Evolutionary conservation across 1,140 invertebrate species (phyloP).

Genomic region (Euglossa dilemma): DNA sequence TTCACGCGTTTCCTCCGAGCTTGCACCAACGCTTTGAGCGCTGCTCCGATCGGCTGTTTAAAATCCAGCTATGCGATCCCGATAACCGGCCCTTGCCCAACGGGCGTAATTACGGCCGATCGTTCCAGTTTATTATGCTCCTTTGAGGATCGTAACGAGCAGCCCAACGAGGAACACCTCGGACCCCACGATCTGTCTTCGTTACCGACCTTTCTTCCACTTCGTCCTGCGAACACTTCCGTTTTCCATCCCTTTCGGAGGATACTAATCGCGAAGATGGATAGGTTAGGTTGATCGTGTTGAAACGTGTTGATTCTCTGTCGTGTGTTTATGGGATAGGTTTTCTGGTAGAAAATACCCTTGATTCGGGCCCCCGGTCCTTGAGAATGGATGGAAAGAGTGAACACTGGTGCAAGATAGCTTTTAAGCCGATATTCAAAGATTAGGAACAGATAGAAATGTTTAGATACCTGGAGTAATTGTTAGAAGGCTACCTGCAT

Average conservation of each 20-base stretch:
- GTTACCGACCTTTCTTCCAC: conserved; percentile 25
- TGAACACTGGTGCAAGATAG: no score
- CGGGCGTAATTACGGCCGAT: conserved; percentile 66
- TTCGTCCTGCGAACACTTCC: background rate
- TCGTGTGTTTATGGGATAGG: no score
- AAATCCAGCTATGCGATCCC: conserved; percentile 58
- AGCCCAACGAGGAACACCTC: conserved; percentile 25
- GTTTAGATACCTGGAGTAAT: no score
- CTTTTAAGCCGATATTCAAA: no score
- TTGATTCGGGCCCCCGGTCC: no score
- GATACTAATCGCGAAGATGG: no score
- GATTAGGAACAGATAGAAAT: no score
- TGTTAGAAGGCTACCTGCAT: no score
- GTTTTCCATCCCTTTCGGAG: background rate
- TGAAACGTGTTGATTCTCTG: no score
- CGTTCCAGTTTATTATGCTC: conserved; percentile 68
- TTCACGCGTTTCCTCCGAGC: conserved; percentile 28
- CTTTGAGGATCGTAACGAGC: conserved; percentile 69
- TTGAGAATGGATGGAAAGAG: no score
- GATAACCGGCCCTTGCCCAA: conserved; percentile 56
- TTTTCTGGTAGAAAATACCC: no score
- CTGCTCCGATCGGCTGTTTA: conserved; percentile 58
- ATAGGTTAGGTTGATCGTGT: no score
- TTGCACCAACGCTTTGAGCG: conserved; percentile 37
- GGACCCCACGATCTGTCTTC: conserved; percentile 40